Evolutionary conservation across 2,113 vertebrate genomes (phyloP).

Genomic region (Colius striatus): DNA sequence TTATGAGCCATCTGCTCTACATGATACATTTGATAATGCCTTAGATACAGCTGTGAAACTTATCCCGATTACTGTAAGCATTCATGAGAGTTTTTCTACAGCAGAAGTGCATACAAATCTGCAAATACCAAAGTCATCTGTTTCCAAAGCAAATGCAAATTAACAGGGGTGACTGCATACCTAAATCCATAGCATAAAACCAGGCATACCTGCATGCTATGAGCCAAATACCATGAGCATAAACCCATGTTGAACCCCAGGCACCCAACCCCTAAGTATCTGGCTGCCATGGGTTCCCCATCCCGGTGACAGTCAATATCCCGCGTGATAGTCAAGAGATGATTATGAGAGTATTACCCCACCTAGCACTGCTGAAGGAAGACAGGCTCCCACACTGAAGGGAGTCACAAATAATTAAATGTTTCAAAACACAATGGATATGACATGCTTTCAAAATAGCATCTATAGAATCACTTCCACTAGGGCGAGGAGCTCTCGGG

Average conservation of each 20-base stretch:
- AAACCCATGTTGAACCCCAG: not conserved
- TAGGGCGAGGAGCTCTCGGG: conserved; percentile 60
- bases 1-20: not conserved
- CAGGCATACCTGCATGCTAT: not conserved
- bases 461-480: conserved; percentile 67
- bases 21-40: not conserved
- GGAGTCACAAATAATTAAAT: conserved; percentile 74
- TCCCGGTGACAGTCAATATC: not conserved
- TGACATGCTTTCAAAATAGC: conserved; percentile 72
- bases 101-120: not conserved
- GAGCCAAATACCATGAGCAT: not conserved
- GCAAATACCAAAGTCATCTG: not conserved
- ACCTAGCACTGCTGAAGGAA: conserved; percentile 39
- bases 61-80: not conserved
- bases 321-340: not conserved
- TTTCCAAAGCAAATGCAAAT: not conserved
- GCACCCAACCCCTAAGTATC: not conserved
- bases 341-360: conserved; percentile 15
- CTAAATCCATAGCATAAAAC: fast-evolving
- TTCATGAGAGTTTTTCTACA: not conserved
- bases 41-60: not conserved
- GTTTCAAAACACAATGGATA: conserved; percentile 72
- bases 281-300: fast-evolving
- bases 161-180: not conserved
- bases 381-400: conserved; percentile 53